Percentiles rank a stretch among this genome's conserved stretches.
Evolutionary conservation across 2,888 invertebrate genomes (phyloP).

Genomic region (Acanthacorydalis orientalis): DNA sequence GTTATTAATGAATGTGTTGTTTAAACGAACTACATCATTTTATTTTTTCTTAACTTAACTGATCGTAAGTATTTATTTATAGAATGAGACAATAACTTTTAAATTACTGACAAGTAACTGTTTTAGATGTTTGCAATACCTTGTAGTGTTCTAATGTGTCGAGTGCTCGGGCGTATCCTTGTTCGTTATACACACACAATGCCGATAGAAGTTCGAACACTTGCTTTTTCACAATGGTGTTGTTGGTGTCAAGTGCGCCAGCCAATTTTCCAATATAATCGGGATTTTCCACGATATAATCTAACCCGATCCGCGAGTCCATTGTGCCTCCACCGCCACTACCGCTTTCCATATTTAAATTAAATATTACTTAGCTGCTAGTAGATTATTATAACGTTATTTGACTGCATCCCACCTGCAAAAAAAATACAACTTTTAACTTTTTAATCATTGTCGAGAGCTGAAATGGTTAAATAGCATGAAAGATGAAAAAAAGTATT

Average conservation of each 20-base stretch:
- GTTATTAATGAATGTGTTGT: too few relatives aligned
- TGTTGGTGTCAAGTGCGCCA: constrained; percentile 80
- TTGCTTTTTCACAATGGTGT: constrained; percentile 87
- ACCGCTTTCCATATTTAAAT: constrained; percentile 1
- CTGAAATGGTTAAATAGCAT: too few relatives aligned
- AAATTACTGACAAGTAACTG: too few relatives aligned
- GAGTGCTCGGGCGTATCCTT: constrained; percentile 72
- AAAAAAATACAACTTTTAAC: neutral
- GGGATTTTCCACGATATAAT: constrained; percentile 86
- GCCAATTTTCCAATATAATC: constrained; percentile 84
- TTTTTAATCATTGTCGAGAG: neutral
- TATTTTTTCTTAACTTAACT: too few relatives aligned
- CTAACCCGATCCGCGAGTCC: constrained; percentile 86
- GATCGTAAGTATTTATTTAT: too few relatives aligned
- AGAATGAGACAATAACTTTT: too few relatives aligned
- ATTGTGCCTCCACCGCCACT: constrained; percentile 27
- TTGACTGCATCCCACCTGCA: neutral
- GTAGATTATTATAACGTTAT: neutral
- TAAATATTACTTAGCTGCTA: neutral
- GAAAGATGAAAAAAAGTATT: too few relatives aligned
- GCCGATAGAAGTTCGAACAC: constrained; percentile 91
- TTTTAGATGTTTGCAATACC: constrained; percentile 43
- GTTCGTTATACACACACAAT: constrained; percentile 82
- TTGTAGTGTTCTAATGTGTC: constrained; percentile 86
- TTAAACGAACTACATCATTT: too few relatives aligned